Evolutionary conservation across 2,888 invertebrate genomes (phyloP).

Genomic region (Dimorphilus gyrociliatus): DNA sequence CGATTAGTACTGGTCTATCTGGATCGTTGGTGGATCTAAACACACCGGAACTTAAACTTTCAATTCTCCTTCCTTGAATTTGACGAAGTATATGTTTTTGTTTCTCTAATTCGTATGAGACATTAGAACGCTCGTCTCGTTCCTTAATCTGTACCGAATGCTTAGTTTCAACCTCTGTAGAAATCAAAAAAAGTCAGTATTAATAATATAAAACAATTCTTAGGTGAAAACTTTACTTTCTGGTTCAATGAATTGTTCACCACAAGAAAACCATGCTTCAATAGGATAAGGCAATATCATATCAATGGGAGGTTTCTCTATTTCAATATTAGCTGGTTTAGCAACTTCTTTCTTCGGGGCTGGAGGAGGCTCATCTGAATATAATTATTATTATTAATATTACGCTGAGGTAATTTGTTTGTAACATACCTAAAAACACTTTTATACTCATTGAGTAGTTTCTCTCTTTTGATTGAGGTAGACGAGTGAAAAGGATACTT

Average conservation of each 20-base stretch:
- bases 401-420: too few species aligned
- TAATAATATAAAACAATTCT: neutral
- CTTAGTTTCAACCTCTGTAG: slow-evolving; percentile 25
- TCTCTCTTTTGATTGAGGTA: too few species aligned
- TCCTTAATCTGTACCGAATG: slow-evolving; percentile 23
- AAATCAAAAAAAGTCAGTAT: neutral
- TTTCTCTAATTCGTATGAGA: slow-evolving; percentile 31
- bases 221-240: slow-evolving; percentile 16
- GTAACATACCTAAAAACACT: too few species aligned
- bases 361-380: too few species aligned
- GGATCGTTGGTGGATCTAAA: slow-evolving; percentile 24
- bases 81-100: slow-evolving; percentile 34
- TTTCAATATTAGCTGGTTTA: slow-evolving; percentile 15
- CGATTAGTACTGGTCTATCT: slow-evolving; percentile 28
- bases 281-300: slow-evolving; percentile 31
- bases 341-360: too few species aligned
- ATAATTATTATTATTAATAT: too few species aligned
- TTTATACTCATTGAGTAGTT: too few species aligned
- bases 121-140: slow-evolving; percentile 25
- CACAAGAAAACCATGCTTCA: slow-evolving; percentile 35
- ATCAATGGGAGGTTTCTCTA: slow-evolving; percentile 25
- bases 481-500: too few species aligned
- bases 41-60: slow-evolving; percentile 26
- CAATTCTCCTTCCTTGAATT: slow-evolving; percentile 30
- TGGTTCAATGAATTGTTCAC: slow-evolving; percentile 30